Evolutionary conservation across 2,113 vertebrate species (phyloP), one percentile per base, ranked within the genome.

Genomic region (Capreolus pygargus): DNA sequence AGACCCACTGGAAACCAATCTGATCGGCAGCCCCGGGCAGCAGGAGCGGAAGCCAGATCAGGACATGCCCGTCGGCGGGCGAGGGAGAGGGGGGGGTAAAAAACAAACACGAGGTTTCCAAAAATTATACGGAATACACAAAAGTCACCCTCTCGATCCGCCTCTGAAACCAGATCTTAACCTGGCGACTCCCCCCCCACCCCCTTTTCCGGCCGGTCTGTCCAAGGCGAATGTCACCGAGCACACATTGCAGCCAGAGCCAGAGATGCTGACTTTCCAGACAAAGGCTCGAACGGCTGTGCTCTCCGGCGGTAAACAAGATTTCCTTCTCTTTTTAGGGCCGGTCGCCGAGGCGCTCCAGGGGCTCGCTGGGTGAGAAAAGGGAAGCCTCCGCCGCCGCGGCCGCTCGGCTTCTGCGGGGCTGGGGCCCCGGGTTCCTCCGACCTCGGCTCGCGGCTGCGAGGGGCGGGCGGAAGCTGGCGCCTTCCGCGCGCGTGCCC

Each of bases 261-360:
- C 39, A 84, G 97, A 84, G 98, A 95, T 91, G 98, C 98, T 0
- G 97, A 58, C 95, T 97, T 84, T 97, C 95, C 27, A 99, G 98
- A 99, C 98, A 99, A 99, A 99, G 98, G 97, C 97, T 98, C 47
- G 54, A 10, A 36, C 91, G 61, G 96, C 97, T 74, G 55, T 96
- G 96, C 96, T 97, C 79, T 95, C 54, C 89, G 81, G 92, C 94
- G 98, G 98, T 98, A 86, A 98, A 91, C 98, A 86, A 98, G 98
- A 96, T 98, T 98, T 97, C 98, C 98, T 19, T 98, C 93, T 94
- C 98, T 95, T 96, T 92, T 57, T 33, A 92, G 88, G 93, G 93
- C 97, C 95, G n/a, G 95, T 95, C 94, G 94, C 50, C 33, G 78
- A 95, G 92, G 93, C 94, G 92, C 96, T 95, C 96, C 96, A 43